Evolutionary conservation across 2,888 invertebrate genomes (phyloP).

Genomic region (Bibio marci): DNA sequence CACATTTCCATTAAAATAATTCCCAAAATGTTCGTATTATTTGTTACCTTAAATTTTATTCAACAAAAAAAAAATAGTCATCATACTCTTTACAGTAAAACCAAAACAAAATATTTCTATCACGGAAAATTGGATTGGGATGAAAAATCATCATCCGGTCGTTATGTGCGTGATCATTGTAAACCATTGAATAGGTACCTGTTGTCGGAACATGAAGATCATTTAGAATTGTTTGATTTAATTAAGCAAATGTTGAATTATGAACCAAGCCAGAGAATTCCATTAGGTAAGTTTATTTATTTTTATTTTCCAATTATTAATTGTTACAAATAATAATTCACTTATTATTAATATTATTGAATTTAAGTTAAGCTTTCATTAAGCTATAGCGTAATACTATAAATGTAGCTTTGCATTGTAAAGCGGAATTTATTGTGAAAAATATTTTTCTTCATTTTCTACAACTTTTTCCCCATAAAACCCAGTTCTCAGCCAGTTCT

Average conservation of each 20-base stretch:
- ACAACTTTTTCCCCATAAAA: too few relatives aligned
- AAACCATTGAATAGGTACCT: conserved; percentile 91
- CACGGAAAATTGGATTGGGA: conserved; percentile 97
- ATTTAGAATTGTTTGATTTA: conserved; percentile 85
- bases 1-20: too few relatives aligned
- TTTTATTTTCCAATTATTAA: neutral
- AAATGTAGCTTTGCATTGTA: too few relatives aligned
- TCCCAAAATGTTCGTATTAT: too few relatives aligned
- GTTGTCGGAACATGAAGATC: conserved; percentile 73
- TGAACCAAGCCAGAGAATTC: conserved; percentile 81
- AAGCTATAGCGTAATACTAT: too few relatives aligned
- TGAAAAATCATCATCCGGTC: conserved; percentile 86
- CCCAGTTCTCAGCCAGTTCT: too few relatives aligned
- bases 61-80: conserved; percentile 14
- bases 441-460: too few relatives aligned
- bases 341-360: too few relatives aligned
- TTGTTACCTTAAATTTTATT: too few relatives aligned
- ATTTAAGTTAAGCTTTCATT: too few relatives aligned
- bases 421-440: too few relatives aligned
- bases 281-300: conserved; percentile 35
- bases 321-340: neutral
- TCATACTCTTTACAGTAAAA: conserved; percentile 47
- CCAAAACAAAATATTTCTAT: conserved; percentile 96
- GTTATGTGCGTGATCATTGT: conserved; percentile 96
- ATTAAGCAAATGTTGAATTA: conserved; percentile 93